Evolutionary conservation across 1,140 invertebrate species (phyloP).

Genomic region (Trinorchestia longiramus): DNA sequence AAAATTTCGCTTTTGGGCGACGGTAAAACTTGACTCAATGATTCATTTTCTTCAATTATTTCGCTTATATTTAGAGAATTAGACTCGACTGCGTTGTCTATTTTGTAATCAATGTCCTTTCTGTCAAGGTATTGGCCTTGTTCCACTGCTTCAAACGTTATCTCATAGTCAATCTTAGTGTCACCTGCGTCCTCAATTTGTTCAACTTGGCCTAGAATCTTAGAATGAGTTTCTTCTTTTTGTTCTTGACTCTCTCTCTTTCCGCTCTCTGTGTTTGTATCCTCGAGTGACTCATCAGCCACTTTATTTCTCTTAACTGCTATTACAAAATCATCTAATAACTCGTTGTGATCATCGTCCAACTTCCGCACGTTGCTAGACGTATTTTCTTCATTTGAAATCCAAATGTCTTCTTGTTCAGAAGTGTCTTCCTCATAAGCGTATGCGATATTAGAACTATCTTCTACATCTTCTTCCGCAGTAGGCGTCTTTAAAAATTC

Average conservation of each 20-base stretch:
- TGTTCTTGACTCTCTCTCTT: not conserved
- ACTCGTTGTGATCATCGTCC: slow-evolving; percentile 2
- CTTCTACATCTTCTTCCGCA: not conserved
- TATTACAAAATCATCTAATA: not conserved
- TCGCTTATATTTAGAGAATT: not conserved
- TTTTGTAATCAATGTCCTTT: not conserved
- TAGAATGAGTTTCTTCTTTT: not conserved
- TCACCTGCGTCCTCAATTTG: not conserved
- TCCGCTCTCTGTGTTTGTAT: not conserved
- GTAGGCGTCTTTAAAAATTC: not conserved
- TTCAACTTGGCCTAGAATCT: not conserved
- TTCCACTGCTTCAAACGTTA: not conserved
- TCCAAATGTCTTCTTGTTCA: not conserved
- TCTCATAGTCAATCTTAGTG: not conserved
- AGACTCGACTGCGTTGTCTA: not conserved
- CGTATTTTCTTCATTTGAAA: not conserved
- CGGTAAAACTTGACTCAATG: not conserved
- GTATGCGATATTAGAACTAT: not conserved
- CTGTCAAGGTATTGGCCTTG: not conserved
- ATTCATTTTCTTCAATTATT: not conserved
- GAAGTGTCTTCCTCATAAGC: not conserved
- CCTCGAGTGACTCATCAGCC: not conserved
- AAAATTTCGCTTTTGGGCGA: not conserved
- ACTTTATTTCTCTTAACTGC: slow-evolving; percentile 40
- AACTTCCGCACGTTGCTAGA: not conserved